Conservation (phyloP, 2,797 vertebrate genomes). For the Spea hammondii region DNA sequence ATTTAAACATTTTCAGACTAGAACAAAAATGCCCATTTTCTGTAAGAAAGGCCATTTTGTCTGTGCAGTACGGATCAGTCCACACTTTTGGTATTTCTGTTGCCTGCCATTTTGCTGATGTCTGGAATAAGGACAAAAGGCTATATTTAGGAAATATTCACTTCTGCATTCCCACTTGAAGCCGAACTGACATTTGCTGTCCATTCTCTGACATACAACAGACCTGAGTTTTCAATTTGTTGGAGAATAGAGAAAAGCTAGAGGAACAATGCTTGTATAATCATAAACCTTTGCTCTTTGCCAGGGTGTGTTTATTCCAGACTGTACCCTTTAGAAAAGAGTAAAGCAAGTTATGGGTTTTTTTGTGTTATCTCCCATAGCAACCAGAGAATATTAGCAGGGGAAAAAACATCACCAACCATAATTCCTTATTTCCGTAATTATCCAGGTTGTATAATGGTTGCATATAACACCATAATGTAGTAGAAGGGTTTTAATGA, state of each 20-base stretch:
- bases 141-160: not conserved
- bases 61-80: not conserved
- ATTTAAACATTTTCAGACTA: not conserved
- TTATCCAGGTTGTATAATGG: too few species aligned
- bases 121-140: not conserved
- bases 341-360: not conserved
- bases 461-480: too few species aligned
- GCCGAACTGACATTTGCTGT: slow-evolving; percentile 13
- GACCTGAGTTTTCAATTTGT: not conserved
- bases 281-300: not conserved
- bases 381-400: too few species aligned
- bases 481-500: too few species aligned
- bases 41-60: not conserved
- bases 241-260: not conserved
- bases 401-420: too few species aligned
- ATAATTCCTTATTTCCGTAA: too few species aligned
- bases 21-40: not conserved
- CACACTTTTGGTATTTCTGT: slow-evolving; percentile 10
- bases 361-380: too few species aligned
- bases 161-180: slow-evolving; percentile 10
- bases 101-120: slow-evolving; percentile 17
- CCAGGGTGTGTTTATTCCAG: not conserved
- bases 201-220: slow-evolving; percentile 1
- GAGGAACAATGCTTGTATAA: not conserved
- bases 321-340: not conserved